A percentile compares a stretch with the other conserved stretches of the same genome.
phyloP scores from a whole-genome alignment of 2,113 vertebrate species.

The Tretioscincus oriximinensis region DNA sequence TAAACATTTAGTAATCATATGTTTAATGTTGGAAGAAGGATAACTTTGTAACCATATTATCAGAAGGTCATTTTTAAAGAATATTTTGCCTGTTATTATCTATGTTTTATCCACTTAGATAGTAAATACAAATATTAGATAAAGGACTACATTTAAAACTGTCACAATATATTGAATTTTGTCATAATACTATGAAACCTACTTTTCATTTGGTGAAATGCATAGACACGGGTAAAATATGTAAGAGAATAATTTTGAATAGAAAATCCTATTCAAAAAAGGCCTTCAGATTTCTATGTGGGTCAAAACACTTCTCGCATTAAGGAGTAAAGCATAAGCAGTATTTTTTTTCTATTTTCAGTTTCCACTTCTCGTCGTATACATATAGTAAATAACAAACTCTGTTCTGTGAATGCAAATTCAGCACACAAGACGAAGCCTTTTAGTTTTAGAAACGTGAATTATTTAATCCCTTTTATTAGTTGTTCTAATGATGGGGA shows the following conservation, averaged over 20 bases:
- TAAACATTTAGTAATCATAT: not conserved
- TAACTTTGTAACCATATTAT: conserved; percentile 38
- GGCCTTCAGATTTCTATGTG: conserved; percentile 61
- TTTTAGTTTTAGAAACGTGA: not conserved
- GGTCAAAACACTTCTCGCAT: conserved; percentile 62
- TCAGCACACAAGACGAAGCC: not conserved
- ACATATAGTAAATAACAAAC: not conserved
- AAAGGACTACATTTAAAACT: conserved; percentile 58
- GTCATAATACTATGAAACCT: conserved; percentile 58
- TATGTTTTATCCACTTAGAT: conserved; percentile 42
- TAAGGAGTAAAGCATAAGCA: conserved; percentile 61
- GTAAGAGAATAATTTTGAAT: conserved; percentile 54
- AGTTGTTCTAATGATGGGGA: not conserved
- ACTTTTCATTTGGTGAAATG: conserved; percentile 56
- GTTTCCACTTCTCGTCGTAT: conserved; percentile 43
- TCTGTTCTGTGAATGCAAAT: not conserved
- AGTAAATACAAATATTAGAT: conserved; percentile 52
- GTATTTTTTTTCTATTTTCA: conserved; percentile 55
- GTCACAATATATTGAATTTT: conserved; percentile 62
- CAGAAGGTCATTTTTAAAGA: conserved; percentile 37
- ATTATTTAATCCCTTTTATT: not conserved
- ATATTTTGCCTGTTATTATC: conserved; percentile 39
- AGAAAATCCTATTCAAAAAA: conserved; percentile 60
- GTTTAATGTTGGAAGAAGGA: conserved; percentile 31
- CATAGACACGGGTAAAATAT: conserved; percentile 66